These are phyloP conservation scores for Anolis carolinensis DNA, from an alignment of 2,113 vertebrate species.

Conservation along the genomic window DNA sequence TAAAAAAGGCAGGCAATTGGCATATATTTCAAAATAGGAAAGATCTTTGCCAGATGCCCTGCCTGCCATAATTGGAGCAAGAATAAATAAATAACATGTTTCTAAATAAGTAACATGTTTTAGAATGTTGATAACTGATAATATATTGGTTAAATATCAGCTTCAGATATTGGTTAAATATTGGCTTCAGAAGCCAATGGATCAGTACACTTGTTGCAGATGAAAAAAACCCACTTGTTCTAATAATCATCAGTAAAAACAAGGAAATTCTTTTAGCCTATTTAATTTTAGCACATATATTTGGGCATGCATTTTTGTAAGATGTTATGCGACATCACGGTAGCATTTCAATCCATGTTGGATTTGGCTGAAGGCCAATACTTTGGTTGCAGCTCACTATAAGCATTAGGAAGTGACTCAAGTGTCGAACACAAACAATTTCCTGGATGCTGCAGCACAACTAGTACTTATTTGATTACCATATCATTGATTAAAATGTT, in stretches of 20 bases:
- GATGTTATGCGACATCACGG: background rate
- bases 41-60: background rate
- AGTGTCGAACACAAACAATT: background rate
- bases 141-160: no score
- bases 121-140: background rate
- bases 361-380: background rate
- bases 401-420: background rate
- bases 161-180: no score
- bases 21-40: constrained; percentile 19
- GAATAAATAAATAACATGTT: constrained; percentile 9
- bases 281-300: background rate
- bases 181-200: background rate
- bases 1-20: constrained; percentile 1
- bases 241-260: background rate
- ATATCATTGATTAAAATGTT: background rate
- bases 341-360: background rate
- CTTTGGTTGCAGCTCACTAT: background rate
- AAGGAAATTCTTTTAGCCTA: background rate
- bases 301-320: background rate
- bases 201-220: background rate
- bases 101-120: background rate
- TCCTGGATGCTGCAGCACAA: background rate
- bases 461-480: background rate
- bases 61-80: background rate
- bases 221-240: background rate